Evolutionary conservation across 2,888 invertebrate species (phyloP).

Genomic region (Entomobrya proxima): DNA sequence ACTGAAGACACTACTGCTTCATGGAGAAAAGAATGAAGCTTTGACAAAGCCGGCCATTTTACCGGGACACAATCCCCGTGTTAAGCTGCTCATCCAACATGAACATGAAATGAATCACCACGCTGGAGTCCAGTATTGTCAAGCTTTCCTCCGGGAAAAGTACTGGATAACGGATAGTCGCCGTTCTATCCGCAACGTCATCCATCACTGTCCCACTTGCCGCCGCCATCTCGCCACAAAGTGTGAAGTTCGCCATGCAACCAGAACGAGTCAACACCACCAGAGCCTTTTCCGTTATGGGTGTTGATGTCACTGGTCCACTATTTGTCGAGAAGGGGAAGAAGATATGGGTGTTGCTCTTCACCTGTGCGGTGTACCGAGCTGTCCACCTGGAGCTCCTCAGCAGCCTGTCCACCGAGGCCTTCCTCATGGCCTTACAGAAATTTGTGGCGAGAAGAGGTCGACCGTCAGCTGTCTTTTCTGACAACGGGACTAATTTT

Average conservation of each 20-base stretch:
- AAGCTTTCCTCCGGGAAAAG: no score
- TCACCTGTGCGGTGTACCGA: slow-evolving; percentile 77
- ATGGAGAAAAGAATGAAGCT: no score
- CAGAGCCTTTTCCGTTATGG: slow-evolving; percentile 73
- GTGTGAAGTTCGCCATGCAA: background rate
- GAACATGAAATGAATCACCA: no score
- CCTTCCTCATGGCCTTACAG: background rate
- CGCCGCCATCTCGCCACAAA: slow-evolving; percentile 40
- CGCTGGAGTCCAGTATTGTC: no score
- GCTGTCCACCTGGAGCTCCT: slow-evolving; percentile 76
- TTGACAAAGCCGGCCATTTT: no score
- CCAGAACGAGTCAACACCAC: background rate
- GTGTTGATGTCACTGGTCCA: slow-evolving; percentile 77
- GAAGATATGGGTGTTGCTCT: slow-evolving; percentile 77
- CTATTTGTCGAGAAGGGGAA: slow-evolving; percentile 74
- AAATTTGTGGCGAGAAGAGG: background rate
- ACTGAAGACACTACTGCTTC: no score
- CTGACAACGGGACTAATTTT: slow-evolving; percentile 77
- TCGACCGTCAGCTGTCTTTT: background rate
- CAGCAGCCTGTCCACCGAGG: background rate
- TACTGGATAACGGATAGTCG: no score
- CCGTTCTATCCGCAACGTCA: no score
- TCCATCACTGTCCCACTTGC: slow-evolving; percentile 73
- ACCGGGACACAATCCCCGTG: no score
- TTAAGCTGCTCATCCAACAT: no score